Percentiles rank a stretch among this genome's conserved stretches.
phyloP scores from a whole-genome alignment of 2,888 invertebrate species.

The Helicoverpa assulta region DNA sequence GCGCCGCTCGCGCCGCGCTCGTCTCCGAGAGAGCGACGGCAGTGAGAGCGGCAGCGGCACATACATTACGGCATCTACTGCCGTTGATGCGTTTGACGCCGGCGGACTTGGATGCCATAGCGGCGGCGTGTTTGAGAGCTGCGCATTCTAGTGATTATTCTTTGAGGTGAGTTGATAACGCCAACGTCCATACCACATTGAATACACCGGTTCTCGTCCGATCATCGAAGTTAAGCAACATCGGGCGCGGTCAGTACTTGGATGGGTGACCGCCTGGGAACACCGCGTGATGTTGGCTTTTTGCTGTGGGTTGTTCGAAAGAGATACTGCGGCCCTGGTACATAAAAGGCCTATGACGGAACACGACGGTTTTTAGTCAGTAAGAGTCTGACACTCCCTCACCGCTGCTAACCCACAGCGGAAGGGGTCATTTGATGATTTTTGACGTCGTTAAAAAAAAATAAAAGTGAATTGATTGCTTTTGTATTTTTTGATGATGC shows the following conservation, averaged over 20 bases:
- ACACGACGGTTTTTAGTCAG: too few species aligned
- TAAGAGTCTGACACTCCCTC: too few species aligned
- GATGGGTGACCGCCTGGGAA: slow-evolving; percentile 83
- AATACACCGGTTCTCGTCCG: slow-evolving; percentile 87
- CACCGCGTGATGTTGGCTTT: slow-evolving; percentile 77
- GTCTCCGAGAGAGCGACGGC: slow-evolving; percentile 97
- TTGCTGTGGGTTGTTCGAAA: too few species aligned
- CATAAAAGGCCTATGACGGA: too few species aligned
- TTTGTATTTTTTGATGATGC: too few species aligned
- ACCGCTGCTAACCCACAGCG: too few species aligned
- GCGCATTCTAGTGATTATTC: slow-evolving; percentile 83
- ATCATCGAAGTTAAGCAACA: slow-evolving; percentile 88
- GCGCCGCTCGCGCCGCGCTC: slow-evolving; percentile 95
- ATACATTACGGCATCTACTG: slow-evolving; percentile 96
- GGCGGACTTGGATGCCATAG: slow-evolving; percentile 97
- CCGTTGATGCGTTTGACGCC: slow-evolving; percentile 96
- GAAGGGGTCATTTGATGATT: too few species aligned
- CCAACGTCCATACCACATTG: slow-evolving; percentile 84
- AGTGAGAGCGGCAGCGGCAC: slow-evolving; percentile 97
- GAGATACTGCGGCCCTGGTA: too few species aligned
- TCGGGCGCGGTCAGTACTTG: slow-evolving; percentile 87
- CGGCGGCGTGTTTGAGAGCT: slow-evolving; percentile 97
- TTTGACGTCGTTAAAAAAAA: too few species aligned
- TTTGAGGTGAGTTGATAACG: slow-evolving; percentile 73
- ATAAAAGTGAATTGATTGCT: too few species aligned